A percentile compares a stretch with the other conserved stretches of the same genome.
phyloP scores from a whole-genome alignment of 2,888 invertebrate genomes.

The Cheilosia pagana region DNA sequence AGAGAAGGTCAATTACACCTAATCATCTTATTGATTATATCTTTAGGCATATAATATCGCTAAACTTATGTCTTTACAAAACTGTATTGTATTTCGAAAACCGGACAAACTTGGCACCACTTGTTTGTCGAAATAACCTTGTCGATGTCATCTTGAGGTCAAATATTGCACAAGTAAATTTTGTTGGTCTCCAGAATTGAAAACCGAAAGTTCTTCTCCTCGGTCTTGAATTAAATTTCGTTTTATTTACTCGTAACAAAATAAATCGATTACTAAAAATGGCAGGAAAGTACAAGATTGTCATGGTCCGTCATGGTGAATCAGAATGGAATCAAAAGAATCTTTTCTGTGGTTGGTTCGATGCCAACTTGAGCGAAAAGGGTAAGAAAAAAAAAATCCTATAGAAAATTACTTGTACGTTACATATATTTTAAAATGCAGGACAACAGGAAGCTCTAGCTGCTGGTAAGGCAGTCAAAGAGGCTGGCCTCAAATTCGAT shows the following conservation, averaged over 20 bases:
- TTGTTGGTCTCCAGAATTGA: conserved; percentile 59
- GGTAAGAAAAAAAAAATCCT: conserved; percentile 83
- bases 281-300: conserved; percentile 86
- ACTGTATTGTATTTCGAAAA: background rate
- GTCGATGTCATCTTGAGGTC: conserved; percentile 77
- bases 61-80: too few relatives aligned
- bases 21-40: too few relatives aligned
- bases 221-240: conserved; percentile 25
- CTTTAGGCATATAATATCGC: too few relatives aligned
- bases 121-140: conserved; percentile 77
- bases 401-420: conserved; percentile 11
- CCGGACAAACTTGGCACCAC: conserved; percentile 66
- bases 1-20: too few relatives aligned
- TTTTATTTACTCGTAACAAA: conserved; percentile 23
- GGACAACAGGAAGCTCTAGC: conserved; percentile 82
- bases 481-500: conserved; percentile 90
- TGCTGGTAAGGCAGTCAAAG: conserved; percentile 91
- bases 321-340: conserved; percentile 91
- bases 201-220: conserved; percentile 40
- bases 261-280: conserved; percentile 77
- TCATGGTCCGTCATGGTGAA: conserved; percentile 91
- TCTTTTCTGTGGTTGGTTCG: conserved; percentile 90
- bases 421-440: conserved; percentile 57
- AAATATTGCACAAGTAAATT: conserved; percentile 73
- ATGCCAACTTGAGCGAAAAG: conserved; percentile 88